Evolutionary conservation across 2,113 vertebrate species (phyloP), one percentile per base, ranked within the genome.

Genomic region (Crotalus horridus): DNA sequence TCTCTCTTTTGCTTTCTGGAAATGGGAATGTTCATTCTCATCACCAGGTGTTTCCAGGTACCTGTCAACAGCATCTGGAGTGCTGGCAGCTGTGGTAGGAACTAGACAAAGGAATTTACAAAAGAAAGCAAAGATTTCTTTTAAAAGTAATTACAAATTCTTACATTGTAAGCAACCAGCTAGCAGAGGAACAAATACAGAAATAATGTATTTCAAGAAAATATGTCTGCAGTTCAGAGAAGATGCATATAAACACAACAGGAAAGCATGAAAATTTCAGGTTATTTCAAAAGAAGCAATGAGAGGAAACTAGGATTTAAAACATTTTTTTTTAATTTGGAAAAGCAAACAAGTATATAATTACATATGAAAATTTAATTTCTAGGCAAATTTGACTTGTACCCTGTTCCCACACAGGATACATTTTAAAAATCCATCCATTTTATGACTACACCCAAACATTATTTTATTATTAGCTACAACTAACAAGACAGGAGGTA

Each of bases 1-100:
- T 54, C 99, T 99, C 95, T 99, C 99, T 94, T 99, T 99, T 93
- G 99, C 99, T 96, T 99, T 99, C 96, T 99, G 98, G 97, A 99
- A 99, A 95, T 99, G 98, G 91, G 98, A 98, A 1, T 99, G 99
- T 3, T 99, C 99, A 13, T 99, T 99, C 93, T 99, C 99, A 74
- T 99, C 99, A 0, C 99, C 99, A 1, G 99, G 99, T 0, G 98
- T 98, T 97, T 99, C 99, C 59, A 99, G 97, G 24, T 99, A 99
- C 93, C 98, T 98, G 97, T 99, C 99, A 54, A 99, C 98, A 0
- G 99, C 99, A 5, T 99, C 99, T 0, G 99, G 98, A 92, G 99
- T 98, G 96, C 98, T 99, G 94, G 99, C 98, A 0, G 97, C 98
- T 53, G 99, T 99, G 11, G 99, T 99, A 81, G 99, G 99, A 93